Evolutionary conservation across 2,888 invertebrate genomes (phyloP).

Genomic region (Ophion obscuratus): DNA sequence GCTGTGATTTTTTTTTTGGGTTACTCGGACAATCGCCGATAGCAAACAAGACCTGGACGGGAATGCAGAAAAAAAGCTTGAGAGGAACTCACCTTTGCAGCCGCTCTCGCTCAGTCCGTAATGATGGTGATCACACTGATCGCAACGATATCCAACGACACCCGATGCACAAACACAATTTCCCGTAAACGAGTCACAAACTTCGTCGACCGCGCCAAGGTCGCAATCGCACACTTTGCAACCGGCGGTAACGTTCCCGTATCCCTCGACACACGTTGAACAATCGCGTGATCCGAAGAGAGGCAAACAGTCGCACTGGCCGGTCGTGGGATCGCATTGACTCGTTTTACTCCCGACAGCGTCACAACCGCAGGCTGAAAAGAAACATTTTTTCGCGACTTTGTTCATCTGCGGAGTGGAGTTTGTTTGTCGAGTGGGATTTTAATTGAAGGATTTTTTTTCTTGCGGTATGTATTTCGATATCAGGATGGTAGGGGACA

Average conservation of each 20-base stretch:
- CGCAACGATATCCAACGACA: constrained; percentile 91
- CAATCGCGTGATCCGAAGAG: constrained; percentile 91
- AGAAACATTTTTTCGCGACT: constrained; percentile 20
- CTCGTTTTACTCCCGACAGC: constrained; percentile 89
- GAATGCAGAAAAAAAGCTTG: background rate
- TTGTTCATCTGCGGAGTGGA: background rate
- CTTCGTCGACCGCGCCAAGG: constrained; percentile 87
- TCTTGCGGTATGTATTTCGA: background rate
- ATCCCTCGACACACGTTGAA: constrained; percentile 85
- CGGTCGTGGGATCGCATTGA: constrained; percentile 88
- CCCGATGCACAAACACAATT: constrained; percentile 92
- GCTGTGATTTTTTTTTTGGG: background rate
- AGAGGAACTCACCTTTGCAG: constrained; percentile 87
- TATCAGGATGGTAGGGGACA: background rate
- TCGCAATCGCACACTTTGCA: constrained; percentile 94
- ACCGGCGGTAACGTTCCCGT: constrained; percentile 90
- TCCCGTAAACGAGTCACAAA: constrained; percentile 92
- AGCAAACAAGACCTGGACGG: background rate
- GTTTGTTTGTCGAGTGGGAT: background rate
- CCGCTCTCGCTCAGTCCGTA: constrained; percentile 89
- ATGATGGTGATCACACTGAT: constrained; percentile 89
- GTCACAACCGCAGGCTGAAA: constrained; percentile 90
- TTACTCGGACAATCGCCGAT: background rate
- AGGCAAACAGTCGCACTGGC: constrained; percentile 90
- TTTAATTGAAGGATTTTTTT: background rate